These are phyloP conservation scores for Marcusenius ussheri DNA, from an alignment of 2,113 vertebrate genomes.

Conservation along the genomic window DNA sequence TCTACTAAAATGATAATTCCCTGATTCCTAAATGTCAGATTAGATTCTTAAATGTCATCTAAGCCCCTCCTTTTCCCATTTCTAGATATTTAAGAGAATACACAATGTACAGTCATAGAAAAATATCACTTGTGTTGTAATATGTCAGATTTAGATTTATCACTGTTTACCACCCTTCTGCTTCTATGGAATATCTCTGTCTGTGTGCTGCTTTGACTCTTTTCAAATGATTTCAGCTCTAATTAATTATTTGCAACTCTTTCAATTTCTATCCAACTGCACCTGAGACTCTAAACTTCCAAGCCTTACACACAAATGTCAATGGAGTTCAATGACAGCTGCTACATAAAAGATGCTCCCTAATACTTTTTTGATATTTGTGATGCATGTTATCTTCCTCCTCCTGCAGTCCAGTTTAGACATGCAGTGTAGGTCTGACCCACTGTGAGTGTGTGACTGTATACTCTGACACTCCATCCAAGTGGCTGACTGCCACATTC, in stretches of 20 bases:
- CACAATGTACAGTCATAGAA: background rate
- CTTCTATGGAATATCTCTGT: background rate
- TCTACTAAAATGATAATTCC: background rate
- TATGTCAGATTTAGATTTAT: background rate
- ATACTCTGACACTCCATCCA: background rate
- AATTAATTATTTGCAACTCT: background rate
- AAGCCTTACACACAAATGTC: background rate
- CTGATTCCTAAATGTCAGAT: slow-evolving; percentile 7
- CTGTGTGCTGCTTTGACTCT: background rate
- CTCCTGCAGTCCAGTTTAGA: background rate
- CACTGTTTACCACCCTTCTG: background rate
- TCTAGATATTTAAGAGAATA: background rate
- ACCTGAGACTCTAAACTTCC: background rate
- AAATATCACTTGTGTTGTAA: background rate
- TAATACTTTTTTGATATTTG: background rate
- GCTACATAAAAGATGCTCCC: background rate
- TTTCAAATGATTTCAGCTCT: background rate
- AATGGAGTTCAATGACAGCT: background rate
- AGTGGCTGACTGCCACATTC: background rate
- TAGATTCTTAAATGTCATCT: background rate
- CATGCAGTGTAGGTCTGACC: background rate
- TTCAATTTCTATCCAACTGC: background rate
- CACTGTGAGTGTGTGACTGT: background rate
- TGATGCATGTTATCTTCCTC: background rate
- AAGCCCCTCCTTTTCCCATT: background rate